Conservation (phyloP, 2,797 vertebrate species). For the Danionella dracula region DNA sequence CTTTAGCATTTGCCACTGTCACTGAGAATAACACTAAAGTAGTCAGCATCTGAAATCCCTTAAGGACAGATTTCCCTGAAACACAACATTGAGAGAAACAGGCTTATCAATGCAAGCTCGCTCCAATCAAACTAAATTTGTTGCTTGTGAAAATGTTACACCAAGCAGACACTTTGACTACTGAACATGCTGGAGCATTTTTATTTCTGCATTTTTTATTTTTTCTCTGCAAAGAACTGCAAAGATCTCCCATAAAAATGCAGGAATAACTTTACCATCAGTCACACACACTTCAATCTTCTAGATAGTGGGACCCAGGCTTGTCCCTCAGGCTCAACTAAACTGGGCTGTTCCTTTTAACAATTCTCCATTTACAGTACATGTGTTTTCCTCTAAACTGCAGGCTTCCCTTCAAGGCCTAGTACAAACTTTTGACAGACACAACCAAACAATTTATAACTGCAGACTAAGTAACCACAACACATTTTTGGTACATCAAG, state of each 20-base stretch:
- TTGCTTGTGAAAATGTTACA: too few relatives aligned
- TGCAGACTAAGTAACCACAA: too few relatives aligned
- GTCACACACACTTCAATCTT: neutral
- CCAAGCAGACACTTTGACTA: neutral
- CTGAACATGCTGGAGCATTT: neutral
- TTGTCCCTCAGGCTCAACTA: neutral
- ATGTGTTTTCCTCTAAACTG: neutral
- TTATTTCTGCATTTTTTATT: neutral
- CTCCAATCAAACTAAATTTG: neutral
- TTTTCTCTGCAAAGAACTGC: neutral
- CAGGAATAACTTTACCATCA: neutral
- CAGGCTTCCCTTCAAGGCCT: neutral
- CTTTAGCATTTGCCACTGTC: too few relatives aligned
- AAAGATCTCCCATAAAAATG: neutral
- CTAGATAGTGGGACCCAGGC: neutral
- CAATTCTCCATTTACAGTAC: neutral
- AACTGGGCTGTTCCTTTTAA: slow-evolving; percentile 3
- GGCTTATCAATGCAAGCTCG: neutral
- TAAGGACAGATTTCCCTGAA: neutral
- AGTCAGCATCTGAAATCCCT: neutral
- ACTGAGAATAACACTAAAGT: neutral
- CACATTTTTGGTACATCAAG: neutral
- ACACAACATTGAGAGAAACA: neutral
- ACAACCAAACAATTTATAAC: neutral
- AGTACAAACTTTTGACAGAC: neutral